A percentile compares a stretch with the other conserved stretches of the same genome.
Evolutionary conservation across 2,888 invertebrate species (phyloP).

Genomic region (Eilema griseolum): DNA sequence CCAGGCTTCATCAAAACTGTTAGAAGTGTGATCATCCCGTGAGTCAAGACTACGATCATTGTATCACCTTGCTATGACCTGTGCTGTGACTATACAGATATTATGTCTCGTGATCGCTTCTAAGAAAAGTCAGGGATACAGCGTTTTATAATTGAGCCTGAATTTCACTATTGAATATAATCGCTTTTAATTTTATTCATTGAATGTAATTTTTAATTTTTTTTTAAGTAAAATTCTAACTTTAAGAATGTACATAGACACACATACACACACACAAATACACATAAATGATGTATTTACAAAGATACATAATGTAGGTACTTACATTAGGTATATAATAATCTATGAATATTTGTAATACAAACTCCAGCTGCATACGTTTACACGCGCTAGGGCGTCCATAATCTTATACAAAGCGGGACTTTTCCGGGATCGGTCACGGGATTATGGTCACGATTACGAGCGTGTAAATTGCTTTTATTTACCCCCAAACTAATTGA

Average conservation of each 20-base stretch:
- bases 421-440: slow-evolving; percentile 44
- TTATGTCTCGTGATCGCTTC: too few relatives aligned
- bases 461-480: slow-evolving; percentile 50
- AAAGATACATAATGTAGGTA: background rate
- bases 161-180: too few relatives aligned
- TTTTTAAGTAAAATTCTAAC: too few relatives aligned
- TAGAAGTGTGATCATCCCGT: too few relatives aligned
- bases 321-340: background rate
- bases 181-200: too few relatives aligned
- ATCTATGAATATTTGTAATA: background rate
- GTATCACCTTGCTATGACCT: too few relatives aligned
- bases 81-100: too few relatives aligned
- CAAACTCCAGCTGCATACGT: slow-evolving; percentile 47
- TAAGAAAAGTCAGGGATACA: too few relatives aligned
- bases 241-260: background rate
- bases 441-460: slow-evolving; percentile 48
- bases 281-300: background rate
- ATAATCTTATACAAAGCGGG: slow-evolving; percentile 41
- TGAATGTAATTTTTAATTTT: too few relatives aligned
- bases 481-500: slow-evolving; percentile 22
- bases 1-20: too few relatives aligned
- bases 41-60: too few relatives aligned
- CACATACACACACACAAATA: background rate
- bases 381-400: slow-evolving; percentile 47
- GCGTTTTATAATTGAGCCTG: too few relatives aligned